Conservation (phyloP, 2,888 invertebrate genomes). For the Meteorus colon region DNA sequence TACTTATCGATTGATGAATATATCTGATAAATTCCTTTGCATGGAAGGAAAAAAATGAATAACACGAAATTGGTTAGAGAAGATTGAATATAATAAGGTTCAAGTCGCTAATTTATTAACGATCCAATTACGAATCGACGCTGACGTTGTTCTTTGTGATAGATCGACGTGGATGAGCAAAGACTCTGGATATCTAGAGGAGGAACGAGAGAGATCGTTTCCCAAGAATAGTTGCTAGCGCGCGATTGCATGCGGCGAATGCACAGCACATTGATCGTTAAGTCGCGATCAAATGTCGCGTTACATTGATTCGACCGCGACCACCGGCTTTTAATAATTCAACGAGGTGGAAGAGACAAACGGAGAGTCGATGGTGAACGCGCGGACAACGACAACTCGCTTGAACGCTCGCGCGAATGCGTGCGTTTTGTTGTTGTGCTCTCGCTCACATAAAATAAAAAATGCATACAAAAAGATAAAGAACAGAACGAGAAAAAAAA, state of each 20-base stretch:
- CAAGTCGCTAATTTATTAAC: conserved; percentile 55
- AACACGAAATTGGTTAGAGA: conserved; percentile 18
- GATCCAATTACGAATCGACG: conserved; percentile 54
- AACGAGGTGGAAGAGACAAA: conserved; percentile 49
- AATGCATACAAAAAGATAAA: not conserved
- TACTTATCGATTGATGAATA: too few relatives aligned
- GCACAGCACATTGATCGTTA: conserved; percentile 49
- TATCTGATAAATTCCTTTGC: too few relatives aligned
- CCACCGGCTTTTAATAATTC: conserved; percentile 59
- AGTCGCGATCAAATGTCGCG: conserved; percentile 47
- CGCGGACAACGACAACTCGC: not conserved
- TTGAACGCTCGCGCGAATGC: conserved; percentile 24
- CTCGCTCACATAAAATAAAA: not conserved
- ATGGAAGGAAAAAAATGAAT: conserved; percentile 1
- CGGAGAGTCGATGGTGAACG: conserved; percentile 1
- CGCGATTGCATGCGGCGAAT: conserved; percentile 20
- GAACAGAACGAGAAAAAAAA: not conserved
- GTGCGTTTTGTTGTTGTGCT: conserved; percentile 5
- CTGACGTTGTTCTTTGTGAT: conserved; percentile 51
- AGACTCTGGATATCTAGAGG: conserved; percentile 17
- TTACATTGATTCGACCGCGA: conserved; percentile 19
- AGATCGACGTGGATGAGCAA: conserved; percentile 50
- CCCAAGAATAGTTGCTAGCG: conserved; percentile 24
- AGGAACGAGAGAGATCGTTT: conserved; percentile 34
- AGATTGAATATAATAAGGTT: conserved; percentile 36